These are phyloP conservation scores for Aspidoscelis tigris DNA, from an alignment of 2,113 vertebrate species.

Conservation along the genomic window DNA sequence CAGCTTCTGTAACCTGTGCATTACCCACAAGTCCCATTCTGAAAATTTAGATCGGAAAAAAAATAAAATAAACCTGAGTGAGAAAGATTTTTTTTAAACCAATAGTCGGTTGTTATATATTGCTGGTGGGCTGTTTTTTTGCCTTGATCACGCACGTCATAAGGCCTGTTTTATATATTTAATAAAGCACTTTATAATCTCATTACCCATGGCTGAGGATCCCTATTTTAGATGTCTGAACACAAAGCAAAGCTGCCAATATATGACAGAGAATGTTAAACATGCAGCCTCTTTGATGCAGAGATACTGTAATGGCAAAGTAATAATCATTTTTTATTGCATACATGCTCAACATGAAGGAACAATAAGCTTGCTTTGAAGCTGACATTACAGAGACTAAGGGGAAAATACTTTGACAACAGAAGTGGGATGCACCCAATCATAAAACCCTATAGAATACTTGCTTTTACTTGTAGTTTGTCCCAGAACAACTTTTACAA, in stretches of 20 bases:
- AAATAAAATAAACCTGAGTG: neutral
- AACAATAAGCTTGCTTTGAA: constrained; percentile 58
- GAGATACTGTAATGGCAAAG: constrained; percentile 44
- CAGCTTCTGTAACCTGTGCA: neutral
- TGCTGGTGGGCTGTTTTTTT: neutral
- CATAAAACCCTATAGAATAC: constrained; percentile 40
- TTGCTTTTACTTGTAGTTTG: constrained; percentile 61
- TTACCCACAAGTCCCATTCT: neutral
- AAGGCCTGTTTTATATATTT: neutral
- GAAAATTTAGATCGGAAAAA: neutral
- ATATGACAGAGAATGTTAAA: constrained; percentile 35
- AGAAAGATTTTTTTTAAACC: neutral
- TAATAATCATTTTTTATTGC: constrained; percentile 47
- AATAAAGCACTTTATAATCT: neutral
- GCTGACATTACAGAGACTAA: constrained; percentile 24
- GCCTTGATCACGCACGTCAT: neutral
- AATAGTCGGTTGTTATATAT: neutral
- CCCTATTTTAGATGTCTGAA: constrained; percentile 17
- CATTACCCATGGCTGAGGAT: constrained; percentile 23
- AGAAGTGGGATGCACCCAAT: constrained; percentile 33
- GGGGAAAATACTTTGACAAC: constrained; percentile 43
- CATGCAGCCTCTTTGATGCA: constrained; percentile 50
- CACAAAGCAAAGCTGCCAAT: constrained; percentile 20
- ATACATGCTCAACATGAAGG: constrained; percentile 36
- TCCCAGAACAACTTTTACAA: constrained; percentile 36